A percentile compares a stretch with the other conserved stretches of the same genome.
Evolutionary conservation across 1,140 invertebrate species (phyloP).

Genomic region (Apis laboriosa): DNA sequence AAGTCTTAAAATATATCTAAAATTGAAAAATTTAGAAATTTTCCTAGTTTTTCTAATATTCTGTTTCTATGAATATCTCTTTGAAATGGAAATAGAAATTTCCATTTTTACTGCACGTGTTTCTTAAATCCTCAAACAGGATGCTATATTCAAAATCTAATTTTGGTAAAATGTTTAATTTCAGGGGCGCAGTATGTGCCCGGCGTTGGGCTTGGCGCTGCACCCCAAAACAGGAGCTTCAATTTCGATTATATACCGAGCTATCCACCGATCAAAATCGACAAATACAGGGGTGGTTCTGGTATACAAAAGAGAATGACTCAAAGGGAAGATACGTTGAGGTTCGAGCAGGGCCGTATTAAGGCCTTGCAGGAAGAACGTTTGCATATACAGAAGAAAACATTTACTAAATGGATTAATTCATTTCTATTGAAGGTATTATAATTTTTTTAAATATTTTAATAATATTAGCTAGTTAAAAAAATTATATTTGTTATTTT

Average conservation of each 20-base stretch:
- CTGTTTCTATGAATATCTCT: not conserved
- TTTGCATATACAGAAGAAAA: slow-evolving; percentile 99
- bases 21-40: not conserved
- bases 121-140: not conserved
- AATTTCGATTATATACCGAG: slow-evolving; percentile 50
- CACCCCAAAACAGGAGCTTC: slow-evolving; percentile 68
- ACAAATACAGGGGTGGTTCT: slow-evolving; percentile 68
- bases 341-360: slow-evolving; percentile 98
- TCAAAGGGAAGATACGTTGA: slow-evolving; percentile 93
- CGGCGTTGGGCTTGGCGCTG: slow-evolving; percentile 83
- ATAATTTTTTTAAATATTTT: not conserved
- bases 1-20: not conserved
- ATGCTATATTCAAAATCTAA: not conserved
- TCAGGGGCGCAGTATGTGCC: slow-evolving; percentile 87
- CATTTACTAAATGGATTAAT: slow-evolving; percentile 99
- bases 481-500: not conserved
- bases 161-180: slow-evolving; percentile 47
- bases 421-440: slow-evolving; percentile 96
- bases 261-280: slow-evolving; percentile 57
- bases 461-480: too few species aligned
- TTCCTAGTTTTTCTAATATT: not conserved
- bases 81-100: not conserved
- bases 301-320: slow-evolving; percentile 87
- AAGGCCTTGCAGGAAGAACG: slow-evolving; percentile 98
- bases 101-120: slow-evolving; percentile 2